Conservation (phyloP, 30 jellyfish, hydroid and myxozoan genomes). For the Turritopsis dohrnii region DNA sequence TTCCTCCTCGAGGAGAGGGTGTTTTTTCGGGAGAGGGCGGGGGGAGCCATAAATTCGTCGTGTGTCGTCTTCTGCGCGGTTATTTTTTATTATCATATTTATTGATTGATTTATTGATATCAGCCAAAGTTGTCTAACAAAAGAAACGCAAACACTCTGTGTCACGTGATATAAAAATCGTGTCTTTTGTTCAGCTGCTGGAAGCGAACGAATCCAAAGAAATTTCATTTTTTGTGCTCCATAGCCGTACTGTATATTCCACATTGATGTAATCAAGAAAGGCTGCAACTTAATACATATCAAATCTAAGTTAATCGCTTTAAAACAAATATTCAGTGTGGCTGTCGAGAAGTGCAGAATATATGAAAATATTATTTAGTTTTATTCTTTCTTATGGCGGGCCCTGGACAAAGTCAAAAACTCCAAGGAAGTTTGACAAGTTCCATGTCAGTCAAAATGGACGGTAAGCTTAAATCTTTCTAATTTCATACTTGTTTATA, state of each 20-base stretch:
- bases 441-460: constrained; percentile 24
- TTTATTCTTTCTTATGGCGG: constrained; percentile 1
- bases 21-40: no score
- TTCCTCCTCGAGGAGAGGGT: no score
- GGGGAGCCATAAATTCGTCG: no score
- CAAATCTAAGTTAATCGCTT: background rate
- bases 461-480: constrained; percentile 14
- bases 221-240: background rate
- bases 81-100: no score
- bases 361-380: background rate
- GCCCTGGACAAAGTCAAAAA: constrained; percentile 3
- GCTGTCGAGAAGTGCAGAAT: background rate
- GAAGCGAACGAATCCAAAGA: background rate
- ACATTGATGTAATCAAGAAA: background rate
- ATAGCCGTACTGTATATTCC: background rate
- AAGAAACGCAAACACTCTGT: background rate
- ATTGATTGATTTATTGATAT: background rate
- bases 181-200: constrained; percentile 4
- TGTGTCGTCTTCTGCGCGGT: no score
- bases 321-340: background rate
- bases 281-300: background rate
- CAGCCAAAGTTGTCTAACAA: background rate
- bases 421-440: constrained; percentile 18
- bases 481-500: background rate
- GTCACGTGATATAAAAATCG: constrained; percentile 15